Conservation (phyloP, 2,888 invertebrate species). For the Keiferia lycopersicella region DNA sequence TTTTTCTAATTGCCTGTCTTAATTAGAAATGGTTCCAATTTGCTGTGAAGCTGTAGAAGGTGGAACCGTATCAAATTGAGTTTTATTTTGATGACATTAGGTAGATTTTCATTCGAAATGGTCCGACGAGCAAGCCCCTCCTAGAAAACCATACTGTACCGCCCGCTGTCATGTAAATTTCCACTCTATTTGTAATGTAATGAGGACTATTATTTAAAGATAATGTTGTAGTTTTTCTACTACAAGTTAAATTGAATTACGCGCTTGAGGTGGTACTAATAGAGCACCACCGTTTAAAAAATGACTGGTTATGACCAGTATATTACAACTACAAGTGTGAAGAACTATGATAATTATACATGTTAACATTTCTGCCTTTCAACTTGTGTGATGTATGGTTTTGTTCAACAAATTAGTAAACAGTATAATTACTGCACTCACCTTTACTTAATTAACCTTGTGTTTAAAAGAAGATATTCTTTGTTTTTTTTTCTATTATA, state of each 20-base stretch:
- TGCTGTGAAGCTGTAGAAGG: not conserved
- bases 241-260: slow-evolving; percentile 38
- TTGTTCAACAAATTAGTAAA: slow-evolving; percentile 6
- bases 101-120: slow-evolving; percentile 8
- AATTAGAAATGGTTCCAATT: slow-evolving; percentile 18
- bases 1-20: slow-evolving; percentile 26
- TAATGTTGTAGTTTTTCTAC: slow-evolving; percentile 19
- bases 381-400: slow-evolving; percentile 15
- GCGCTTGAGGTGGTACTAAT: slow-evolving; percentile 33
- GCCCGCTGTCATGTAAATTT: slow-evolving; percentile 27
- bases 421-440: not conserved
- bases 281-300: slow-evolving; percentile 14
- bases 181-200: slow-evolving; percentile 27
- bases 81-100: not conserved
- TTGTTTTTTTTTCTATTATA: no score
- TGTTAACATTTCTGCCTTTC: slow-evolving; percentile 14
- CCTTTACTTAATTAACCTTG: not conserved
- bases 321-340: slow-evolving; percentile 6
- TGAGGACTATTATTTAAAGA: not conserved
- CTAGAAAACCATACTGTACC: slow-evolving; percentile 38
- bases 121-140: slow-evolving; percentile 28
- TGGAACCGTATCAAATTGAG: slow-evolving; percentile 4
- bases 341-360: slow-evolving; percentile 20
- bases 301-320: slow-evolving; percentile 17
- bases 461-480: no score